Evolutionary conservation across 2,888 invertebrate genomes (phyloP).

Genomic region (Nephrotoma appendiculata): DNA sequence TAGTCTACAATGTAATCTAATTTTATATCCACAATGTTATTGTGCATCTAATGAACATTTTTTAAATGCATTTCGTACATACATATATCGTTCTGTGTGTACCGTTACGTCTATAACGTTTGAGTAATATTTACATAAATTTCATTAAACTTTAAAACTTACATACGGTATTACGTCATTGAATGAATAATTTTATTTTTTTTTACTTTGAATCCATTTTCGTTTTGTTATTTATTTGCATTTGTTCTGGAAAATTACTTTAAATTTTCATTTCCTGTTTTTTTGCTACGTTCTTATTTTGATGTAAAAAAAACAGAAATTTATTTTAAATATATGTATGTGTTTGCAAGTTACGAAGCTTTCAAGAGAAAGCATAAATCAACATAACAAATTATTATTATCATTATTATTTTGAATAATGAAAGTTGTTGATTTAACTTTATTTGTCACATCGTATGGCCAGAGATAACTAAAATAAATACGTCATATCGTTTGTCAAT

Average conservation of each 20-base stretch:
- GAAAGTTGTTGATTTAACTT: background rate
- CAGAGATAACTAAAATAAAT: too few relatives aligned
- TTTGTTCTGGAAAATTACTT: background rate
- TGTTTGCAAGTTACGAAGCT: background rate
- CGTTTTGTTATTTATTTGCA: background rate
- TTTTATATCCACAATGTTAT: background rate
- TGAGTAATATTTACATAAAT: background rate
- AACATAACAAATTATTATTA: background rate
- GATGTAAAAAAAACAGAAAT: background rate
- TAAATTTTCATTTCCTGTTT: background rate
- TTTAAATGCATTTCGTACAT: background rate
- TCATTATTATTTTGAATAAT: background rate
- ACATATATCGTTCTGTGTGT: background rate
- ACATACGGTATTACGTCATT: background rate
- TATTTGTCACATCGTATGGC: background rate
- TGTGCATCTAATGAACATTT: background rate
- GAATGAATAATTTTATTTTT: background rate
- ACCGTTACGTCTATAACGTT: background rate
- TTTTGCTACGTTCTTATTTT: background rate
- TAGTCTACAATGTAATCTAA: background rate
- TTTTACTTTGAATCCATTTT: background rate
- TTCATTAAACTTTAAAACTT: background rate
- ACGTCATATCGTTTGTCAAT: too few relatives aligned
- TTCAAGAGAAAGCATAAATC: background rate
- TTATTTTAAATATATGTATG: background rate